phyloP scores from a whole-genome alignment of 1,140 invertebrate genomes.

The Drosophila littoralis region DNA sequence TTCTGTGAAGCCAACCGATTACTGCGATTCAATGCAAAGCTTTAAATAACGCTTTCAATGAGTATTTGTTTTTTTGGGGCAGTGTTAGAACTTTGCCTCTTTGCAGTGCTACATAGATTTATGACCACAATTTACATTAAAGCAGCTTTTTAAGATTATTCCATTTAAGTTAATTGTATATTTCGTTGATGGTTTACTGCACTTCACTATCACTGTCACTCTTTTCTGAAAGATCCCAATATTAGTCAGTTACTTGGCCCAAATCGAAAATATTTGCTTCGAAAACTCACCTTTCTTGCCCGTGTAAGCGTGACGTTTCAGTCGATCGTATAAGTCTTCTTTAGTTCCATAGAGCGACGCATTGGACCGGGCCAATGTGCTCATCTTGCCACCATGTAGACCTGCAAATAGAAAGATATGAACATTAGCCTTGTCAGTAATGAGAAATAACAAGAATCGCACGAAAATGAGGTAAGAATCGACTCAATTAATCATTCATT shows the following conservation, averaged over 20 bases:
- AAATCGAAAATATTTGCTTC: constrained; percentile 8
- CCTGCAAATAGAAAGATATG: constrained; percentile 19
- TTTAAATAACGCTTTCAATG: constrained; percentile 45
- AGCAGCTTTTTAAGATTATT: constrained; percentile 63
- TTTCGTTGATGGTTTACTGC: constrained; percentile 86
- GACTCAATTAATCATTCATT: too few relatives aligned
- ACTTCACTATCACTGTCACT: constrained; percentile 96
- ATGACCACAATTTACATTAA: constrained; percentile 82
- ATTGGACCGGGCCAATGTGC: constrained; percentile 95
- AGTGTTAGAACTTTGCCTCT: constrained; percentile 56
- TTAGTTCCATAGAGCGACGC: constrained; percentile 97
- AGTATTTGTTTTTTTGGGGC: constrained; percentile 52
- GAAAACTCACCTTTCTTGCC: constrained; percentile 94
- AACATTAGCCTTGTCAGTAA: too few relatives aligned
- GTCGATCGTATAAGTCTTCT: constrained; percentile 97
- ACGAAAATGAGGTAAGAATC: too few relatives aligned
- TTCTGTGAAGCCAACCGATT: constrained; percentile 47
- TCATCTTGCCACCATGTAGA: constrained; percentile 88
- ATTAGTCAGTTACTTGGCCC: too few relatives aligned
- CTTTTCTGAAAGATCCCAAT: constrained; percentile 89
- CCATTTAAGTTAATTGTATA: constrained; percentile 40
- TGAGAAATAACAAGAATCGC: too few relatives aligned
- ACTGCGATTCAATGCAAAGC: constrained; percentile 82
- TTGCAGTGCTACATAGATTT: constrained; percentile 46
- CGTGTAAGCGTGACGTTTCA: constrained; percentile 97